Conservation (phyloP, 2,888 invertebrate species). For the Ommatoiulus sabulosus region DNA sequence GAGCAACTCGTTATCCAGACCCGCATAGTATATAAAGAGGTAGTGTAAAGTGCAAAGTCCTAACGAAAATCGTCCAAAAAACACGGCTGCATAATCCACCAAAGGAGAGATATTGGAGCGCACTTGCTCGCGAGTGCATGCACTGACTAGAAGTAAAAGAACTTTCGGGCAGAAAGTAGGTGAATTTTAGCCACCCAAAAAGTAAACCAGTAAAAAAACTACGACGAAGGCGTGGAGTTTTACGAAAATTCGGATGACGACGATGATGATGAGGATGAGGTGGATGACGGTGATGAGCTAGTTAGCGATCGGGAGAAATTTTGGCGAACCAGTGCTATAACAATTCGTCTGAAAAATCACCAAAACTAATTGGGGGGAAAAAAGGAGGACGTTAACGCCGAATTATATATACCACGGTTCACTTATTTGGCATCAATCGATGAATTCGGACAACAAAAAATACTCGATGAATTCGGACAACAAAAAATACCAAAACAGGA, state of each 20-base stretch:
- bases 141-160: conserved; percentile 22
- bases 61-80: conserved; percentile 8
- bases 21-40: conserved; percentile 21
- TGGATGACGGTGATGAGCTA: conserved; percentile 33
- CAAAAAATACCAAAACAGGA: too few relatives aligned
- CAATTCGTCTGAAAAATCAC: background rate
- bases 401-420: too few relatives aligned
- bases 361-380: background rate
- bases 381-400: background rate
- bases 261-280: too few relatives aligned
- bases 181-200: conserved; percentile 26
- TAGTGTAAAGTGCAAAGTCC: background rate
- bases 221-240: conserved; percentile 11
- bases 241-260: conserved; percentile 5
- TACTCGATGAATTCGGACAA: background rate
- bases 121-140: background rate
- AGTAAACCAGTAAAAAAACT: conserved; percentile 1
- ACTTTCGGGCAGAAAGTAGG: conserved; percentile 21
- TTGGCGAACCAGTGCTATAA: background rate
- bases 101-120: background rate
- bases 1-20: background rate
- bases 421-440: background rate
- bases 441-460: background rate
- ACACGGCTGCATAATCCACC: background rate
- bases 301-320: background rate